phyloP scores from a whole-genome alignment of 2,113 vertebrate species.

The Orcinus orca region DNA sequence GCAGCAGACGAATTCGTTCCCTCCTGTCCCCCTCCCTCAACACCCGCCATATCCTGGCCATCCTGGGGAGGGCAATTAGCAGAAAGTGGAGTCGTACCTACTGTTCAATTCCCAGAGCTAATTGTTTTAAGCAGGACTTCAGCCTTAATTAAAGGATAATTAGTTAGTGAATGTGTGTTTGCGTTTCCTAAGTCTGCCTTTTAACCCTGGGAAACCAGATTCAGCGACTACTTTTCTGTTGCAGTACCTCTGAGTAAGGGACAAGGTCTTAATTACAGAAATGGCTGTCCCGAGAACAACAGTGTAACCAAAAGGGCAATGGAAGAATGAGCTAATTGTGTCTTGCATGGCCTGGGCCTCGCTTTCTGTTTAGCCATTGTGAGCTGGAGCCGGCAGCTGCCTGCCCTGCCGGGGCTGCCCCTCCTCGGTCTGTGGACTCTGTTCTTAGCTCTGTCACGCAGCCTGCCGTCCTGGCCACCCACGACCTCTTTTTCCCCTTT shows the following conservation, averaged over 20 bases:
- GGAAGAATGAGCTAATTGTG: constrained; percentile 57
- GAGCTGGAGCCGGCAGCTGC: background rate
- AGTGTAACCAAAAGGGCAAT: constrained; percentile 32
- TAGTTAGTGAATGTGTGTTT: constrained; percentile 67
- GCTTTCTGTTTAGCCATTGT: background rate
- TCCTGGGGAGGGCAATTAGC: constrained; percentile 52
- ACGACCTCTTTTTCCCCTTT: background rate
- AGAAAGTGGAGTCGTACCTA: constrained; percentile 40
- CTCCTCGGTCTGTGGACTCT: background rate
- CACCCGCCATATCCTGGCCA: background rate
- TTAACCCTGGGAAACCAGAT: constrained; percentile 70
- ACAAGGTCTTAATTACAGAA: constrained; percentile 66
- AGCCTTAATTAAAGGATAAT: constrained; percentile 69
- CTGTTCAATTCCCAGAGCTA: constrained; percentile 67
- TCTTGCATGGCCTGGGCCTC: background rate
- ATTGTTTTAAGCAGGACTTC: constrained; percentile 71
- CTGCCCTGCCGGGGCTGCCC: background rate
- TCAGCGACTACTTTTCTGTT: constrained; percentile 71
- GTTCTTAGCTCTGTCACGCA: background rate
- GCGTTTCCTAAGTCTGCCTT: constrained; percentile 70
- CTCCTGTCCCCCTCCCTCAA: background rate
- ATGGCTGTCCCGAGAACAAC: constrained; percentile 11
- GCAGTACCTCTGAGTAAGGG: constrained; percentile 69
- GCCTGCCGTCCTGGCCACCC: background rate
- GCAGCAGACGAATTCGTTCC: background rate